phyloP scores from a whole-genome alignment of 2,888 invertebrate species.

The Mellilla xanthometata region DNA sequence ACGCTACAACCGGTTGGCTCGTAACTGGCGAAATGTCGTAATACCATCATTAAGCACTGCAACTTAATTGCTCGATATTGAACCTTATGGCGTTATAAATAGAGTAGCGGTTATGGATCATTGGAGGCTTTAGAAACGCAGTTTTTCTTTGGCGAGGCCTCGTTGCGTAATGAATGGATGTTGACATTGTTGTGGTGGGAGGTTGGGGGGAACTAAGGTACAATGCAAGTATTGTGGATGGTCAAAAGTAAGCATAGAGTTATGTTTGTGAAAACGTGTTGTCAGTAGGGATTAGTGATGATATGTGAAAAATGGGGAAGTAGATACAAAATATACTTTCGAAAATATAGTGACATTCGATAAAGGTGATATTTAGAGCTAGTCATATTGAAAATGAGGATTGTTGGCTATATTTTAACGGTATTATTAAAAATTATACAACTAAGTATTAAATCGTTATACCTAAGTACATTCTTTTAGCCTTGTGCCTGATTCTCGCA shows the following conservation, averaged over 20 bases:
- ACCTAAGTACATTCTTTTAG: no score
- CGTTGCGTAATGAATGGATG: constrained; percentile 74
- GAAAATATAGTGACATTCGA: no score
- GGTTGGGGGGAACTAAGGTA: constrained; percentile 20
- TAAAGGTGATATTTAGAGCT: no score
- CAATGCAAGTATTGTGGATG: constrained; percentile 22
- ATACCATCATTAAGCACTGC: constrained; percentile 32
- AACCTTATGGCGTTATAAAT: constrained; percentile 33
- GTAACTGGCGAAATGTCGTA: constrained; percentile 34
- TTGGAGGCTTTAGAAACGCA: constrained; percentile 53
- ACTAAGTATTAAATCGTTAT: no score
- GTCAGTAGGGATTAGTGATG: constrained; percentile 3
- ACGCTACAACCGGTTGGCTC: constrained; percentile 31
- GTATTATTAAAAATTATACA: no score
- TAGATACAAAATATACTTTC: no score
- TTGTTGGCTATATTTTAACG: no score
- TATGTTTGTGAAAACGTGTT: constrained; percentile 13
- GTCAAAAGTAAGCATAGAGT: constrained; percentile 5
- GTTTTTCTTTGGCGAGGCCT: constrained; percentile 69
- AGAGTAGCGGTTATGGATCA: constrained; percentile 34
- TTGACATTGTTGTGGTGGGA: constrained; percentile 65
- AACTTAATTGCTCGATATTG: constrained; percentile 27
- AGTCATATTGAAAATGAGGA: no score
- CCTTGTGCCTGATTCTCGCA: no score
- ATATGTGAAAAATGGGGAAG: not conserved